These are phyloP conservation scores for Phaonia tiefii DNA, from an alignment of 2,888 invertebrate species.

Conservation along the genomic window DNA sequence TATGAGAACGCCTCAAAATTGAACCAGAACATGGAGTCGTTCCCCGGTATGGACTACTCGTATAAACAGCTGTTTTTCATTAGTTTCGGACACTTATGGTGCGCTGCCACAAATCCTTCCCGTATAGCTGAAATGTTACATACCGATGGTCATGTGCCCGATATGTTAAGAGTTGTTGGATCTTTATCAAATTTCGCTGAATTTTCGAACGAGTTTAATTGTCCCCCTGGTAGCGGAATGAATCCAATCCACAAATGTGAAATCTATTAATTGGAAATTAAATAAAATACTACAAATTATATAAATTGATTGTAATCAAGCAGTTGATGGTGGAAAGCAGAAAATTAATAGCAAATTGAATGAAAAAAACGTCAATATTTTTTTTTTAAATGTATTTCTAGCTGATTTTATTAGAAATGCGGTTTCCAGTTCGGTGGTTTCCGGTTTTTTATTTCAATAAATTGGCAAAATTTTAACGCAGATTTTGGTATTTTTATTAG, in stretches of 20 bases:
- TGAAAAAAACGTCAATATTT: no score
- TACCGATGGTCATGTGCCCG: constrained; percentile 71
- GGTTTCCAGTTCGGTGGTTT: no score
- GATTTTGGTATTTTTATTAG: no score
- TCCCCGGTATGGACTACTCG: constrained; percentile 72
- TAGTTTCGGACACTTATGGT: constrained; percentile 77
- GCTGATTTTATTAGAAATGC: no score
- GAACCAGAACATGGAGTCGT: constrained; percentile 71
- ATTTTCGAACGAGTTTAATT: constrained; percentile 75
- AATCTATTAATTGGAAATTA: constrained; percentile 74
- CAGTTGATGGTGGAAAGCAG: no score
- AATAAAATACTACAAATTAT: no score
- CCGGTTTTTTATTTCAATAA: no score
- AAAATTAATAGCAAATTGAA: no score
- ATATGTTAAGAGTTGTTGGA: constrained; percentile 75
- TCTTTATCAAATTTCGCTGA: constrained; percentile 75
- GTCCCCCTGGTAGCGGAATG: constrained; percentile 72
- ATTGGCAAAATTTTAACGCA: no score
- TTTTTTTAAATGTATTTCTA: no score
- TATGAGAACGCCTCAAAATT: constrained; percentile 61
- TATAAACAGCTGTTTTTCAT: constrained; percentile 77
- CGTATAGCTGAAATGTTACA: no score
- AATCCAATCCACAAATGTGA: constrained; percentile 74
- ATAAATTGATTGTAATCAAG: no score
- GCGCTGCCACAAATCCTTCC: constrained; percentile 70